These are phyloP conservation scores for Lophura nycthemera DNA, from an alignment of 2,113 vertebrate species.

Conservation along the genomic window DNA sequence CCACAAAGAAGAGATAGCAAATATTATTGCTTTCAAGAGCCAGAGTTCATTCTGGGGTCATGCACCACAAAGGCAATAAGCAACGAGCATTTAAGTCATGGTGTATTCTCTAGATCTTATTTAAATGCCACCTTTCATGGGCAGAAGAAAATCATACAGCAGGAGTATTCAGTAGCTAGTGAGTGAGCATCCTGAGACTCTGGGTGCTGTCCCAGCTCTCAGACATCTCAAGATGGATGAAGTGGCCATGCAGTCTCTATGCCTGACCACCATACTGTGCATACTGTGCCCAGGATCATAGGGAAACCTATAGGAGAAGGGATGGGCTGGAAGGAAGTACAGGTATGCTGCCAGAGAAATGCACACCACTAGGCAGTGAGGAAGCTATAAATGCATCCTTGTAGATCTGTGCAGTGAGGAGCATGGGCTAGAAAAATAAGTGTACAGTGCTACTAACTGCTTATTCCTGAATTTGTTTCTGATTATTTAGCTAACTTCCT, in stretches of 20 bases:
- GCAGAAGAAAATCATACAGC: neutral
- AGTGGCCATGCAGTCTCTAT: fast-evolving
- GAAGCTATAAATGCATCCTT: neutral
- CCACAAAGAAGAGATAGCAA: constrained; percentile 24
- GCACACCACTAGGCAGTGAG: neutral
- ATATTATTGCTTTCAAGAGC: neutral
- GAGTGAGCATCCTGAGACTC: neutral
- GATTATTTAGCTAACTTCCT: neutral
- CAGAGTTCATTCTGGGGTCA: constrained; percentile 25
- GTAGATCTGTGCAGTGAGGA: neutral
- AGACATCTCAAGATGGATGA: neutral
- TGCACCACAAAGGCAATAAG: neutral
- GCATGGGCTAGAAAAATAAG: neutral
- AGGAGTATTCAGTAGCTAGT: neutral
- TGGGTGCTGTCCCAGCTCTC: neutral
- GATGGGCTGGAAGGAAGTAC: neutral
- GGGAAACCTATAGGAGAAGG: neutral
- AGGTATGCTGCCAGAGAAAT: neutral
- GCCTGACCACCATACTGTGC: fast-evolving
- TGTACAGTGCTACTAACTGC: neutral
- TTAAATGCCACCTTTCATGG: neutral
- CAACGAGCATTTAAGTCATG: neutral
- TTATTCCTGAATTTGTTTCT: neutral
- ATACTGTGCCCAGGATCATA: neutral
- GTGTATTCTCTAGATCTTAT: neutral